These are phyloP conservation scores for Condylura cristata DNA, from an alignment of 2,113 vertebrate species.

Conservation along the genomic window DNA sequence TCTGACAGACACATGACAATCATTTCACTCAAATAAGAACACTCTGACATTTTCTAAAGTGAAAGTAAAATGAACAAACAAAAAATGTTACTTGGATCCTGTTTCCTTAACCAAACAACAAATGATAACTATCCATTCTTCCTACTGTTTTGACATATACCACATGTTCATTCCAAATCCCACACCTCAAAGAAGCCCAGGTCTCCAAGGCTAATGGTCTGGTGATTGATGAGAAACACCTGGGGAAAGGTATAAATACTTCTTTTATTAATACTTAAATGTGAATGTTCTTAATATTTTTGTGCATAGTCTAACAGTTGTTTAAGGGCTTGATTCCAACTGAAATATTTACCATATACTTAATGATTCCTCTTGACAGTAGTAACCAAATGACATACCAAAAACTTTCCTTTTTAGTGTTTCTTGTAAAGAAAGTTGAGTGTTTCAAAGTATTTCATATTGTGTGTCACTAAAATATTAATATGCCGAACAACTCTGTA, in stretches of 20 bases:
- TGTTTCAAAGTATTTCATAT: not conserved
- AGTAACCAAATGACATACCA: not conserved
- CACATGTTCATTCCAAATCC: not conserved
- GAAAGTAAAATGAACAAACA: not conserved
- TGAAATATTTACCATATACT: not conserved
- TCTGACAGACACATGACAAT: not conserved
- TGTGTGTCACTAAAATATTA: not conserved
- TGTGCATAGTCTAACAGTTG: not conserved
- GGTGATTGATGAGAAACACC: not conserved
- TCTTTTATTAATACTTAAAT: not conserved
- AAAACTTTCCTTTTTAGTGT: not conserved
- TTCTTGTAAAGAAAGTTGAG: not conserved
- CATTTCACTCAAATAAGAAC: not conserved
- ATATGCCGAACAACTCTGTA: not conserved
- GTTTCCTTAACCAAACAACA: not conserved
- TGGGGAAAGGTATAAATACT: not conserved
- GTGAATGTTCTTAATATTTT: not conserved
- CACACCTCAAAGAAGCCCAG: not conserved
- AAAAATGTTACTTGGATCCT: not conserved
- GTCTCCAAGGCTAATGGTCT: not conserved
- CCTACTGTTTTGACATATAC: not conserved
- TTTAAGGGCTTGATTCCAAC: not conserved
- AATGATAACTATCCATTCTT: not conserved
- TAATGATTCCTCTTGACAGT: not conserved
- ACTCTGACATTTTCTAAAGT: not conserved